These are phyloP conservation scores for Rhea pennata DNA, from an alignment of 2,113 vertebrate genomes.

Conservation along the genomic window DNA sequence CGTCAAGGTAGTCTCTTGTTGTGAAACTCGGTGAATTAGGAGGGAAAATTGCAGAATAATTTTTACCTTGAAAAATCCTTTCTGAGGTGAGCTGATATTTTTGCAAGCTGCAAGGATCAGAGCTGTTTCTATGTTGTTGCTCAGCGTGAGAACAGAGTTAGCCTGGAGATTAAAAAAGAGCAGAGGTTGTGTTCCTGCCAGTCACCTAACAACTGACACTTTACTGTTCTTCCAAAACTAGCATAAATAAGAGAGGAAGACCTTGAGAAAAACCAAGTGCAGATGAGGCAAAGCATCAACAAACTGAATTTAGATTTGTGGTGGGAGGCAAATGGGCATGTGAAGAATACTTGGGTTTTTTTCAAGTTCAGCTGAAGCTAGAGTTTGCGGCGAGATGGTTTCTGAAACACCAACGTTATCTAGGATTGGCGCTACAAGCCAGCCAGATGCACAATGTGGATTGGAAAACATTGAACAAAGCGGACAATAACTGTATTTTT, in stretches of 20 bases:
- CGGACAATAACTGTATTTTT: slow-evolving; percentile 35
- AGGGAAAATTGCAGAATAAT: neutral
- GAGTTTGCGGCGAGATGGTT: neutral
- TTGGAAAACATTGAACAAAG: slow-evolving; percentile 11
- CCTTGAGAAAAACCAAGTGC: neutral
- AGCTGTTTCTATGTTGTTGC: neutral
- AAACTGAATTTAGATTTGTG: neutral
- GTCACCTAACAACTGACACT: neutral
- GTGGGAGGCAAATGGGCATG: neutral
- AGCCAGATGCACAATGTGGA: neutral
- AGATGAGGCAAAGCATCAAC: neutral
- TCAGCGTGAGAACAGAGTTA: neutral
- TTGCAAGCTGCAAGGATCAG: neutral
- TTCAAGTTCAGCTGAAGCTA: neutral
- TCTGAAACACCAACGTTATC: neutral
- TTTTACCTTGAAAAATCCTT: neutral
- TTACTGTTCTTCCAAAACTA: neutral
- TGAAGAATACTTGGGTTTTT: neutral
- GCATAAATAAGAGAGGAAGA: neutral
- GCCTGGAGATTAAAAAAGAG: neutral
- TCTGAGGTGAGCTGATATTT: neutral
- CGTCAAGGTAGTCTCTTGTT: neutral
- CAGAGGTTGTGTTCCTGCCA: neutral
- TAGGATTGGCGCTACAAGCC: neutral
- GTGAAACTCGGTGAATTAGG: neutral